Percentiles rank a stretch among this genome's conserved stretches.
phyloP scores from a whole-genome alignment of 2,113 vertebrate genomes.

The Osmerus mordax region DNA sequence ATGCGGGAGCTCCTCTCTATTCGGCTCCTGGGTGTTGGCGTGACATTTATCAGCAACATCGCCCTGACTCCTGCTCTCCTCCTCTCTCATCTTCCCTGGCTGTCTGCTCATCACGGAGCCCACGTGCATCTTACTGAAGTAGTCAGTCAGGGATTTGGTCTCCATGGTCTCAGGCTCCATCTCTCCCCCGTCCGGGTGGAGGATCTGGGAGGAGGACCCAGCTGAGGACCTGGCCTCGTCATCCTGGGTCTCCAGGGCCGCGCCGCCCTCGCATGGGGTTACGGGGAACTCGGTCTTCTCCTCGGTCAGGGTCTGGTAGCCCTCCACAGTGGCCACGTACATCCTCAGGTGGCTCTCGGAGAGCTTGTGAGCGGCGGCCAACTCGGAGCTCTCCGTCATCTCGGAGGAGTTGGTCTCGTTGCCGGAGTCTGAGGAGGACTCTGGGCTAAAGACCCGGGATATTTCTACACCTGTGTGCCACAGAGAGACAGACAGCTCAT shows the following conservation, averaged over 20 bases:
- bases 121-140: slow-evolving; percentile 93
- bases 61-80: slow-evolving; percentile 69
- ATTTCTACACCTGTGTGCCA: slow-evolving; percentile 96
- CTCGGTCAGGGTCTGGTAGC: slow-evolving; percentile 81
- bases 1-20: slow-evolving; percentile 75
- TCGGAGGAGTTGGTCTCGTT: slow-evolving; percentile 99
- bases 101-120: slow-evolving; percentile 83
- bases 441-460: slow-evolving; percentile 95
- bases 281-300: slow-evolving; percentile 83
- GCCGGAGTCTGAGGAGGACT: slow-evolving; percentile 97
- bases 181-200: slow-evolving; percentile 90
- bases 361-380: slow-evolving; percentile 89
- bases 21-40: slow-evolving; percentile 67
- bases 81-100: slow-evolving; percentile 79
- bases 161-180: slow-evolving; percentile 99
- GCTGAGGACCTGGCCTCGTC: slow-evolving; percentile 81
- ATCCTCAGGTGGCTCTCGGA: slow-evolving; percentile 85
- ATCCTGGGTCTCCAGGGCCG: slow-evolving; percentile 69
- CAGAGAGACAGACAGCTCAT: slow-evolving; percentile 81
- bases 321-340: slow-evolving; percentile 83
- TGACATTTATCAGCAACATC: slow-evolving; percentile 73
- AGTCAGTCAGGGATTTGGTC: slow-evolving; percentile 94
- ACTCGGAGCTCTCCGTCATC: slow-evolving; percentile 98
- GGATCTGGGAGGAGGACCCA: slow-evolving; percentile 87
- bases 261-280: slow-evolving; percentile 61